Evolutionary conservation across 2,113 vertebrate genomes (phyloP).

Genomic region (Epinephelus lanceolatus): DNA sequence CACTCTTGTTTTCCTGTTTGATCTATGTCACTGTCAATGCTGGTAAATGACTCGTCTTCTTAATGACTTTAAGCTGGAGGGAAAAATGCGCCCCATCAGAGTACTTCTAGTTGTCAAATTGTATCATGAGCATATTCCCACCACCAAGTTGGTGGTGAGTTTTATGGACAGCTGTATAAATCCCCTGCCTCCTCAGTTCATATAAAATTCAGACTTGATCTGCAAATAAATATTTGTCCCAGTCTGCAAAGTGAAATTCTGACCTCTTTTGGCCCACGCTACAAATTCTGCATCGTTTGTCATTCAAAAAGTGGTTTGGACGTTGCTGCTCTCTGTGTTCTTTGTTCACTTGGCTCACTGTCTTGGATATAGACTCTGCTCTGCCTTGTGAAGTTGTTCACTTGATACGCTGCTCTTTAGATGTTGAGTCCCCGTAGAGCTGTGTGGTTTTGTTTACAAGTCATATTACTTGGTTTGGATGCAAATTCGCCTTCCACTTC

Average conservation of each 20-base stretch:
- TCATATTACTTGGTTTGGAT: not conserved
- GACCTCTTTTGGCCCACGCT: not conserved
- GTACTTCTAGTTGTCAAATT: not conserved
- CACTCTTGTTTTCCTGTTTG: not conserved
- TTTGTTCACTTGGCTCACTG: not conserved
- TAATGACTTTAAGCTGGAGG: not conserved
- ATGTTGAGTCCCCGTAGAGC: not conserved
- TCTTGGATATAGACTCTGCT: slow-evolving; percentile 34
- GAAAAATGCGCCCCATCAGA: not conserved
- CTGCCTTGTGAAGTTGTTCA: slow-evolving; percentile 15
- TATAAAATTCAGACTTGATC: not conserved
- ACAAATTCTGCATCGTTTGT: slow-evolving; percentile 6
- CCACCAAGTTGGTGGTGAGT: not conserved
- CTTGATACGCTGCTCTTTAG: not conserved
- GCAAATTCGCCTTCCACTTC: slow-evolving; percentile 4
- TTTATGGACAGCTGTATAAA: not conserved
- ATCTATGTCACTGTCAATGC: not conserved
- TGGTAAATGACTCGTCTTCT: not conserved
- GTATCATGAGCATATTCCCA: not conserved
- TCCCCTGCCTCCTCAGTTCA: not conserved
- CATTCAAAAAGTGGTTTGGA: slow-evolving; percentile 1
- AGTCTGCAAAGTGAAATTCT: not conserved
- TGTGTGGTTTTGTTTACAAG: not conserved
- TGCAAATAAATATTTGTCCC: slow-evolving; percentile 1
- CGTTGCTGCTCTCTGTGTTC: not conserved